phyloP scores from a whole-genome alignment of 2,797 vertebrate genomes.

The Tamandua tetradactyla region DNA sequence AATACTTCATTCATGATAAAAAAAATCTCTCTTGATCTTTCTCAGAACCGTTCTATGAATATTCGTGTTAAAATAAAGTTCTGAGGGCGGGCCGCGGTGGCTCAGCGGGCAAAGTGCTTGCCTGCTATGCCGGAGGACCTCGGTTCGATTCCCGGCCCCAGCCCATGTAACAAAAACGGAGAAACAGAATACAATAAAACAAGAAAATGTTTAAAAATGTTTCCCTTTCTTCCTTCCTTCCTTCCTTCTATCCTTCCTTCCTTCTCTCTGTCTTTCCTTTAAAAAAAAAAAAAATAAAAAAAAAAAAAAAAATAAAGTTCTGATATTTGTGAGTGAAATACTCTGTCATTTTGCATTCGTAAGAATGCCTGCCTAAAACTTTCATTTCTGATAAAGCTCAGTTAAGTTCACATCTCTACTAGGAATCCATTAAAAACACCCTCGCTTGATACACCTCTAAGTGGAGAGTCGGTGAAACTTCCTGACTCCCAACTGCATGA shows the following conservation, averaged over 20 bases:
- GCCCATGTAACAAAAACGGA: too few species aligned
- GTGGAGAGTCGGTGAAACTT: neutral
- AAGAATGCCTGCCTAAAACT: neutral
- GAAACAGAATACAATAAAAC: too few species aligned
- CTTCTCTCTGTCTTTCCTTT: too few species aligned
- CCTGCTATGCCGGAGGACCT: too few species aligned
- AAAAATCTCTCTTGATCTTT: neutral
- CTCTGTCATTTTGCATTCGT: neutral
- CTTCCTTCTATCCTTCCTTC: too few species aligned
- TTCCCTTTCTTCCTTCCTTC: too few species aligned
- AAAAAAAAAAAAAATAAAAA: too few species aligned
- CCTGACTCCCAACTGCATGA: neutral
- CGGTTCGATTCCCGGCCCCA: too few species aligned
- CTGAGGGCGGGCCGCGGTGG: too few species aligned
- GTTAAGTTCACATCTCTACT: neutral
- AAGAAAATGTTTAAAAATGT: too few species aligned
- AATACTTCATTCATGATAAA: neutral
- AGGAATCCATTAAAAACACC: neutral
- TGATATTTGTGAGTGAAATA: neutral
- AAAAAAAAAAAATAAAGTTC: neutral
- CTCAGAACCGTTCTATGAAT: neutral
- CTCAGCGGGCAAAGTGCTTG: too few species aligned
- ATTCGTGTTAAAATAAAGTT: neutral
- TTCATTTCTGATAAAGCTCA: neutral
- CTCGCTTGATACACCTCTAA: slow-evolving; percentile 24